Evolutionary conservation across 2,888 invertebrate species (phyloP), one percentile per base, ranked within the genome.

Genomic region (Drosophila subsilvestris): DNA sequence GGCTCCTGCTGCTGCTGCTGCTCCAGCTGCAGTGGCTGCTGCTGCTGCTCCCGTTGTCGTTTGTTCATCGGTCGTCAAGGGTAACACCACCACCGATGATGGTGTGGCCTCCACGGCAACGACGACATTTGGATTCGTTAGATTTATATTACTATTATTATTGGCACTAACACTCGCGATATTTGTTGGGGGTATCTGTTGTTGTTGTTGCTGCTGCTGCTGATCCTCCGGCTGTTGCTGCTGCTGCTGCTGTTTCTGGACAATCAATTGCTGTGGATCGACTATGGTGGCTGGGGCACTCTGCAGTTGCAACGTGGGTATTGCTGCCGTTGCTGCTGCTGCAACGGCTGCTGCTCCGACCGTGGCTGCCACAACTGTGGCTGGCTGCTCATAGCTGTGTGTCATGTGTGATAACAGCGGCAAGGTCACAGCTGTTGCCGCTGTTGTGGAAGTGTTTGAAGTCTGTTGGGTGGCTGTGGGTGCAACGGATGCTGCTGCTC

Each of bases 101-200:
- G 58, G 37, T 27, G 76, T 50, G 65, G 74, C 70, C 70, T 78
- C 70, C 68, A 72, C 50, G 59, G 55, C 49, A 62, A 67, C 54
- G 63, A 61, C 57, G 61, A 50, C 65, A 57, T 60, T 86, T 67
- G 83, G 69, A 69, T 72, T 89, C 51, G 86, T 79, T 80, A 86
- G 69, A 75, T 88, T 87, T 69, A 80, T 76, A 79, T 77, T 79
- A 75, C 73, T 89, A 79, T 29, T 29, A 32, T 76, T 86, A 82
- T 90, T 91, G 88, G 90, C 89, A 90, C 88, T 90, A 80, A 88
- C 90, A 91, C 85, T 89, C 80, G 88, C 84, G 80, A 80, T 81
- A 74, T 79, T 89, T 86, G 89, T 78, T 83, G 75, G 76, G 74
- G 87, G 70, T 70, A 75, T 75, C 60, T 77, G 78, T 75, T 76